Evolutionary conservation across 2,888 invertebrate species (phyloP).

Genomic region (Limnephilus rhombicus): DNA sequence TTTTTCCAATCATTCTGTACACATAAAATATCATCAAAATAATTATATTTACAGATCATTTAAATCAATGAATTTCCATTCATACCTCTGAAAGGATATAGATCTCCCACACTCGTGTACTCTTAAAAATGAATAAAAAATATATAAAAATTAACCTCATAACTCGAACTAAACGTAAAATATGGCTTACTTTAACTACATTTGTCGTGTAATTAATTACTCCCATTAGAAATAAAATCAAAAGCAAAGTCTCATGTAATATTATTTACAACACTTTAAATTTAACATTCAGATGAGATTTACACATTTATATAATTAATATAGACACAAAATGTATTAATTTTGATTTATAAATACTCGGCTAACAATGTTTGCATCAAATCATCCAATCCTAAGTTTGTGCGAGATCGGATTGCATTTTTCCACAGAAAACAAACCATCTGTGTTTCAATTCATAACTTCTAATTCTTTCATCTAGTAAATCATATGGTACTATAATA

Average conservation of each 20-base stretch:
- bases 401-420: slow-evolving; percentile 57
- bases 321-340: slow-evolving; percentile 56
- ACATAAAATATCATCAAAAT: slow-evolving; percentile 65
- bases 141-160: slow-evolving; percentile 58
- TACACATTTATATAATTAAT: slow-evolving; percentile 57
- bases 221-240: slow-evolving; percentile 59
- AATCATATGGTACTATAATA: slow-evolving; percentile 22
- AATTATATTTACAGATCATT: slow-evolving; percentile 65
- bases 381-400: slow-evolving; percentile 45
- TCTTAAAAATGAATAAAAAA: slow-evolving; percentile 63
- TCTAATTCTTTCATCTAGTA: slow-evolving; percentile 23
- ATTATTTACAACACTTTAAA: slow-evolving; percentile 63
- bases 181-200: slow-evolving; percentile 65
- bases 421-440: neutral
- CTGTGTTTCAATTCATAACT: slow-evolving; percentile 37
- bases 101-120: slow-evolving; percentile 54
- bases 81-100: slow-evolving; percentile 54
- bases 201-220: slow-evolving; percentile 58
- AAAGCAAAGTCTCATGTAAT: slow-evolving; percentile 60
- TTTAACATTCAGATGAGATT: slow-evolving; percentile 53
- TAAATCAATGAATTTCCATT: slow-evolving; percentile 61
- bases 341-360: slow-evolving; percentile 47
- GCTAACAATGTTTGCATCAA: slow-evolving; percentile 48
- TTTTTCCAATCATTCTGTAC: slow-evolving; percentile 66
- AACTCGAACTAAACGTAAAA: slow-evolving; percentile 62